Evolutionary conservation across 2,113 vertebrate genomes (phyloP), one percentile per base, ranked within the genome.

Genomic region (Crocuta crocuta): DNA sequence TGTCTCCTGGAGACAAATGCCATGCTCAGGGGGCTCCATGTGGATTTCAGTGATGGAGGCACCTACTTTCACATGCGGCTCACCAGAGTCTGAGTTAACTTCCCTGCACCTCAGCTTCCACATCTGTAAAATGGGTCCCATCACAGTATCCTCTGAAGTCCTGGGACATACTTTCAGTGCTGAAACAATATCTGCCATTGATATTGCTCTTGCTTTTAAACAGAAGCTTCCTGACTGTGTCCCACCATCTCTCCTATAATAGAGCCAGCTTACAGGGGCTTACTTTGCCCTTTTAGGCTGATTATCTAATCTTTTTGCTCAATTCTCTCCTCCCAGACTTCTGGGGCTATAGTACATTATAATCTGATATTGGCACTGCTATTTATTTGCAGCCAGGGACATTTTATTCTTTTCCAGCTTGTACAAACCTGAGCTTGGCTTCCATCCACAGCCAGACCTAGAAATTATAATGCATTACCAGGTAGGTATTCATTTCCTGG

Each of bases 391-490:
- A 97, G 68, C 35, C 73, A 85, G 93, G 91, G 93, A 96, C 94
- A 91, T 79, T 98, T 97, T 94, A 96, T 97, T 89, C 73, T 97
- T 94, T 79, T 93, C 73, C 86, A 97, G 63, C 95, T 97, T 89
- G 89, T 94, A 87, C 94, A 95, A 93, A 97, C 91, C 86, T 94
- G 95, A 50, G 16, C 81, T 97, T 97, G 97, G 94, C 97, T n/a
- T 92, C 91, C 74, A 66, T 95, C 90, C 85, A 92, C 82, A 93
- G 82, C 50, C 89, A 95, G 92, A 97, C 81, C 85, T 80, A 94
- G 89, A 97, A 95, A 98, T 97, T 97, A 96, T 76, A 96, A 93
- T 7, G 48, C 94, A 93, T 89, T 97, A 94, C 81, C 79, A 94
- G 84, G 96, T 79, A 91, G 78, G 81, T 50, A 55, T 96, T 97